A percentile compares a stretch with the other conserved stretches of the same genome.
Conservation (phyloP, 53 echinoderm and acorn worm genomes). For the Astropecten irregularis region DNA sequence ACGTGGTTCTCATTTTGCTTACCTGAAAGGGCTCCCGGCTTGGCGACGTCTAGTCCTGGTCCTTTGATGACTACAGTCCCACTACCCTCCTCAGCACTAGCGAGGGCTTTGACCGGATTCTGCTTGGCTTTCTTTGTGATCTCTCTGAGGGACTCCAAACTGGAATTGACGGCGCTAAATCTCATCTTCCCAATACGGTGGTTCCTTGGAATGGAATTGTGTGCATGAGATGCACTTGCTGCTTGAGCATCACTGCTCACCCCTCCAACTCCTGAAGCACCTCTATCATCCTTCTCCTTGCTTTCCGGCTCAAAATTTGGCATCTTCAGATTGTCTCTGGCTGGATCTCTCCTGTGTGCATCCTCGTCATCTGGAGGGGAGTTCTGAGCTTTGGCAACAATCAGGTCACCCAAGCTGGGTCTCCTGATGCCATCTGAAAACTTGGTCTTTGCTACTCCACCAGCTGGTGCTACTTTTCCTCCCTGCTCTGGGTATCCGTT, state of each 20-base stretch:
- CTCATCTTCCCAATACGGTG: slow-evolving; percentile 6
- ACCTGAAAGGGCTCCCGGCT: background rate
- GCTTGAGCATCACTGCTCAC: background rate
- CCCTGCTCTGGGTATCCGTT: background rate
- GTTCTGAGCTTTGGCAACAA: slow-evolving; percentile 63
- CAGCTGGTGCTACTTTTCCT: background rate
- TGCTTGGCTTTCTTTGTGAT: slow-evolving; percentile 38
- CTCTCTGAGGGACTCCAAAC: slow-evolving; percentile 32
- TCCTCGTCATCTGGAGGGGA: slow-evolving; percentile 40
- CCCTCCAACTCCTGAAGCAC: background rate
- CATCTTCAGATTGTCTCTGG: background rate
- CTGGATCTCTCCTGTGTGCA: background rate
- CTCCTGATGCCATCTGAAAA: slow-evolving; percentile 35
- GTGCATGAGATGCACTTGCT: background rate
- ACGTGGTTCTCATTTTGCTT: background rate
- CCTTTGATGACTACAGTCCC: background rate
- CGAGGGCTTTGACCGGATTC: background rate
- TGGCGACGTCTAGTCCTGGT: background rate
- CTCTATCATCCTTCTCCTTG: no score
- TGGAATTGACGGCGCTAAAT: slow-evolving; percentile 49
- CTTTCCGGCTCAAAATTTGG: background rate
- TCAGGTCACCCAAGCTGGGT: slow-evolving; percentile 76
- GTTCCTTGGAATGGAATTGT: background rate
- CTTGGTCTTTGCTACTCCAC: slow-evolving; percentile 18
- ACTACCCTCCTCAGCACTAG: background rate